Percentiles rank a stretch among this genome's conserved stretches.
These are phyloP conservation scores for Trileptium ribeirensis DNA, from an alignment of 2,888 invertebrate genomes.

Conservation along the genomic window DNA sequence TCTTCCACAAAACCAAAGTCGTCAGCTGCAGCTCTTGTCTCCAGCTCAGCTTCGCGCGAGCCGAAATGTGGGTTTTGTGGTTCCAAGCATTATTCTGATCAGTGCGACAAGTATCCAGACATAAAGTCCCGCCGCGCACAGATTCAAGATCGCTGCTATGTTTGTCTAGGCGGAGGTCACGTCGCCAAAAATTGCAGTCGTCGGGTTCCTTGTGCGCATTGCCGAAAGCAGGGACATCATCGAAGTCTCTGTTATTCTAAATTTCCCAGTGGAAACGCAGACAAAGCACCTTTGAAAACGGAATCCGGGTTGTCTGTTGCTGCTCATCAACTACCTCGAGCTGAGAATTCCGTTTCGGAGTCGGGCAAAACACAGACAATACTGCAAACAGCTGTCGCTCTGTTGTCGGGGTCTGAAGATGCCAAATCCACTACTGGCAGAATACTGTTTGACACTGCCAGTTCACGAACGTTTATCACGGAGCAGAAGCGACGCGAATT, in stretches of 20 bases:
- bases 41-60: background rate
- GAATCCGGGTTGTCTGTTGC: background rate
- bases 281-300: background rate
- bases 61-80: background rate
- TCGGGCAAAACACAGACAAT: background rate
- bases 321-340: too few species aligned
- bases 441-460: conserved; percentile 6
- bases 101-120: background rate
- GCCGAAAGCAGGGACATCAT: background rate
- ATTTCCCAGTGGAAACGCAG: background rate
- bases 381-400: background rate
- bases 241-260: background rate
- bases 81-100: background rate
- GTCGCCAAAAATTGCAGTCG: background rate
- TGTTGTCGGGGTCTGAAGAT: background rate
- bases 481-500: background rate
- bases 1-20: background rate
- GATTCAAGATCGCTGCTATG: background rate
- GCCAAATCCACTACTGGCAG: background rate
- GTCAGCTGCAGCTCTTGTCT: background rate
- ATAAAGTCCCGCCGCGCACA: background rate
- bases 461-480: background rate
- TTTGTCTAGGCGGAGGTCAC: background rate
- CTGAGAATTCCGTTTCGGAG: background rate
- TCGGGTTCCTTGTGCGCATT: background rate